Evolutionary conservation across 1,140 invertebrate genomes (phyloP).

Genomic region (Drosophila gunungcola): DNA sequence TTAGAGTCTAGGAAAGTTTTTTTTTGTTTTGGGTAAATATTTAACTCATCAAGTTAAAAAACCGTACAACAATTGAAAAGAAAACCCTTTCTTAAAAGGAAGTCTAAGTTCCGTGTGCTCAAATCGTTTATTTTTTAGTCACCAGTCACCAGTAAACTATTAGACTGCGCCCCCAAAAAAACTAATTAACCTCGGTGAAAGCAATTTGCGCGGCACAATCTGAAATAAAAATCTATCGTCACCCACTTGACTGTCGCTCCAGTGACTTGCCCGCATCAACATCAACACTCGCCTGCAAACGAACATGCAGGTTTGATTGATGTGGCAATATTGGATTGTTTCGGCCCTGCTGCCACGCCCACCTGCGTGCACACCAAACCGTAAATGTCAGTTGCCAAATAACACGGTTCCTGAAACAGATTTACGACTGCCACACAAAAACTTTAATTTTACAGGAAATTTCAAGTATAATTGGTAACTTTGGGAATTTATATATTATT

Average conservation of each 20-base stretch:
- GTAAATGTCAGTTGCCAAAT: conserved; percentile 47
- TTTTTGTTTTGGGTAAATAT: too few species aligned
- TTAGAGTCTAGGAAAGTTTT: too few species aligned
- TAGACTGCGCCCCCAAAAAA: conserved; percentile 8
- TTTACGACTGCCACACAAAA: conserved; percentile 36
- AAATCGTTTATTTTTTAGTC: not conserved
- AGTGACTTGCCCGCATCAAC: conserved; percentile 48
- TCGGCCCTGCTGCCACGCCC: conserved; percentile 36
- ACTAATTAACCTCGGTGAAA: conserved; percentile 40
- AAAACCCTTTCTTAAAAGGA: too few species aligned
- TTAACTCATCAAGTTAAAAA: too few species aligned
- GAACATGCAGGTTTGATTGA: conserved; percentile 40
- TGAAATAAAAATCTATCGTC: conserved; percentile 53
- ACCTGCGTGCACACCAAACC: conserved; percentile 39
- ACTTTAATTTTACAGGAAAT: conserved; percentile 26
- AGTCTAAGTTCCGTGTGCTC: too few species aligned
- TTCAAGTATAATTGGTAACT: conserved; percentile 5
- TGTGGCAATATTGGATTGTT: conserved; percentile 59
- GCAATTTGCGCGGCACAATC: conserved; percentile 26
- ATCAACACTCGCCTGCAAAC: conserved; percentile 18
- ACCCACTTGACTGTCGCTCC: conserved; percentile 52
- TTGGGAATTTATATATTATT: conserved; percentile 8
- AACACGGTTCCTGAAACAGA: conserved; percentile 29
- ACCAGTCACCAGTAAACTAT: not conserved
- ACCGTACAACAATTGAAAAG: too few species aligned